These are phyloP conservation scores for Miichthys miiuy DNA, from an alignment of 2,797 vertebrate species.

Conservation along the genomic window DNA sequence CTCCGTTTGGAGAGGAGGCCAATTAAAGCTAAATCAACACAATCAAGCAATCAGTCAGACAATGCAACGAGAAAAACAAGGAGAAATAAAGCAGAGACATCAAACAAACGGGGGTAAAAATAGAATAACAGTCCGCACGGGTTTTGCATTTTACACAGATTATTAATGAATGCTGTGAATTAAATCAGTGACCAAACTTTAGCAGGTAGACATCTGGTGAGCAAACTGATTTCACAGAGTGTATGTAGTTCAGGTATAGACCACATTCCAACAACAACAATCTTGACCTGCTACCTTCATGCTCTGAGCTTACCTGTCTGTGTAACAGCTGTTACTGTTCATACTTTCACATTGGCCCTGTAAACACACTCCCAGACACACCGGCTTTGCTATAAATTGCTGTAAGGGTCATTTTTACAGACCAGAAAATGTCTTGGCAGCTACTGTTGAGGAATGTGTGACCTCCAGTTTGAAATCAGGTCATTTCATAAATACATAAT, in stretches of 20 bases:
- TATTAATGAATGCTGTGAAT: not conserved
- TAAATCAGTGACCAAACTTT: not conserved
- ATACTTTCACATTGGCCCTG: not conserved
- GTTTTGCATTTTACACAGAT: not conserved
- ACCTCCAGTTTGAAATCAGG: not conserved
- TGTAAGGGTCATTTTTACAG: not conserved
- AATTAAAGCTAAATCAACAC: slow-evolving; percentile 39
- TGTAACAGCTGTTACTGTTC: slow-evolving; percentile 19
- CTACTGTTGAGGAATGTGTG: not conserved
- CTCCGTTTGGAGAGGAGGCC: slow-evolving; percentile 8
- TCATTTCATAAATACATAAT: not conserved
- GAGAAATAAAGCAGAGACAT: not conserved
- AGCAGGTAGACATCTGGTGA: slow-evolving; percentile 26
- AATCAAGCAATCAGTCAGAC: slow-evolving; percentile 18
- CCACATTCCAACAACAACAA: not conserved
- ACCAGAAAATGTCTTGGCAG: not conserved
- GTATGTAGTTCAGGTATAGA: not conserved
- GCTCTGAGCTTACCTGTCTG: not conserved
- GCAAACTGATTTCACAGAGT: not conserved
- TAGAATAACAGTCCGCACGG: not conserved
- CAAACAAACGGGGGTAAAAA: too few relatives aligned
- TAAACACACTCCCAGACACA: not conserved
- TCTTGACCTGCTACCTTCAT: not conserved
- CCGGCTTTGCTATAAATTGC: not conserved
- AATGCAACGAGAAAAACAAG: not conserved